phyloP scores from a whole-genome alignment of 1,140 invertebrate species.

The Bactericera cockerelli region DNA sequence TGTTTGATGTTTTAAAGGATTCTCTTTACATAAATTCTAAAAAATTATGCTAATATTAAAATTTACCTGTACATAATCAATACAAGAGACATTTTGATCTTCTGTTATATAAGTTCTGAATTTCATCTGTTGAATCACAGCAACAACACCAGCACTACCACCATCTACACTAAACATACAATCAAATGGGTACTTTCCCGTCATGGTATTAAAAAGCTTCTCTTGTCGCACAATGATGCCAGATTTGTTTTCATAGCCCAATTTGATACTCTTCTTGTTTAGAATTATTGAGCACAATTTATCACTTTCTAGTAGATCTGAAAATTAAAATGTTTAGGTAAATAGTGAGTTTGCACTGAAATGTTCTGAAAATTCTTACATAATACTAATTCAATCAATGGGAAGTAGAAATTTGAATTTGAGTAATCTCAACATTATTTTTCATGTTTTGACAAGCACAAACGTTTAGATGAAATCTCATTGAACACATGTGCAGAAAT shows the following conservation, averaged over 20 bases:
- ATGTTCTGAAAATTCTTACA: too few relatives aligned
- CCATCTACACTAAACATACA: neutral
- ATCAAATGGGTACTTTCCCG: neutral
- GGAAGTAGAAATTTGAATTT: too few relatives aligned
- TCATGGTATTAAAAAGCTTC: neutral
- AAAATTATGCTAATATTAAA: too few relatives aligned
- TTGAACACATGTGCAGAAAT: too few relatives aligned
- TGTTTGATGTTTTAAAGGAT: too few relatives aligned
- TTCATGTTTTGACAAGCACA: too few relatives aligned
- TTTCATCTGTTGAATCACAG: neutral
- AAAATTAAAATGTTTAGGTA: too few relatives aligned
- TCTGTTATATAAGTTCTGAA: neutral
- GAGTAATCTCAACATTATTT: too few relatives aligned
- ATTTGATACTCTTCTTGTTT: neutral
- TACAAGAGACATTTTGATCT: neutral
- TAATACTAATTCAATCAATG: too few relatives aligned
- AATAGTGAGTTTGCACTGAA: too few relatives aligned
- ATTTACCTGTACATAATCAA: neutral
- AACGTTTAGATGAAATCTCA: too few relatives aligned
- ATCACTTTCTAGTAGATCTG: conserved; percentile 1
- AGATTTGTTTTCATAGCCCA: conserved; percentile 6
- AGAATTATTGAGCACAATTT: neutral
- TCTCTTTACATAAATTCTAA: too few relatives aligned
- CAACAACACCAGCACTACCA: neutral
- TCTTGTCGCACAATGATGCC: neutral